Evolutionary conservation across 2,113 vertebrate species (phyloP).

Genomic region (Propithecus coquereli): DNA sequence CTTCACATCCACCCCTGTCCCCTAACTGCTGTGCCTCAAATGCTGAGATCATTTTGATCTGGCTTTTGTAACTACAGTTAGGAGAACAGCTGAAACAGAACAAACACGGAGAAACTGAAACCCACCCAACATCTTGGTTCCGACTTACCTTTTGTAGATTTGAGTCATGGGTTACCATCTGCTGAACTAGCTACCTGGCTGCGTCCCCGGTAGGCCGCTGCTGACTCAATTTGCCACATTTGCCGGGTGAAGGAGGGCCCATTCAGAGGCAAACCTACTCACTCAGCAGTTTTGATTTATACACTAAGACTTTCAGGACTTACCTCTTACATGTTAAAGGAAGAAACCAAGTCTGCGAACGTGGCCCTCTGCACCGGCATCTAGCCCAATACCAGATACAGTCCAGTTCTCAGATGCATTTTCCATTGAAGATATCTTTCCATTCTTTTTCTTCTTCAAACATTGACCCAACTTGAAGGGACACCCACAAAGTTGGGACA

Average conservation of each 20-base stretch:
- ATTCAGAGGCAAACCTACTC: slow-evolving; percentile 27
- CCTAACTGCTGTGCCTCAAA: neutral
- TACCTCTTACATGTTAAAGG: neutral
- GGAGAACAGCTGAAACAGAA: slow-evolving; percentile 42
- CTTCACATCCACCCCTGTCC: neutral
- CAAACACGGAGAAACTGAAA: slow-evolving; percentile 53
- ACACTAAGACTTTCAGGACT: neutral
- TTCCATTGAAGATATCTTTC: neutral
- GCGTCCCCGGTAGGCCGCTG: neutral
- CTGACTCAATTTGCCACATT: slow-evolving; percentile 47
- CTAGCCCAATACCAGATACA: neutral
- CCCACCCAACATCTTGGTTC: neutral
- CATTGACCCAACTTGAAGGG: neutral
- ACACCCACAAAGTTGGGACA: neutral
- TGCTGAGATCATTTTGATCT: slow-evolving; percentile 37
- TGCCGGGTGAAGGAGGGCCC: neutral
- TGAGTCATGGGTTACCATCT: slow-evolving; percentile 62
- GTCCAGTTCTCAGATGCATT: neutral
- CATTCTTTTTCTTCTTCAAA: neutral
- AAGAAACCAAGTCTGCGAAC: neutral
- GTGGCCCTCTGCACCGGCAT: too few relatives aligned
- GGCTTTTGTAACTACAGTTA: neutral
- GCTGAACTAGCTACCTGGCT: slow-evolving; percentile 48
- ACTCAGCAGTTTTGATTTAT: neutral
- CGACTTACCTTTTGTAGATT: slow-evolving; percentile 56